Evolutionary conservation across 2,888 invertebrate genomes (phyloP).

Genomic region (Parascotia fuliginaria): DNA sequence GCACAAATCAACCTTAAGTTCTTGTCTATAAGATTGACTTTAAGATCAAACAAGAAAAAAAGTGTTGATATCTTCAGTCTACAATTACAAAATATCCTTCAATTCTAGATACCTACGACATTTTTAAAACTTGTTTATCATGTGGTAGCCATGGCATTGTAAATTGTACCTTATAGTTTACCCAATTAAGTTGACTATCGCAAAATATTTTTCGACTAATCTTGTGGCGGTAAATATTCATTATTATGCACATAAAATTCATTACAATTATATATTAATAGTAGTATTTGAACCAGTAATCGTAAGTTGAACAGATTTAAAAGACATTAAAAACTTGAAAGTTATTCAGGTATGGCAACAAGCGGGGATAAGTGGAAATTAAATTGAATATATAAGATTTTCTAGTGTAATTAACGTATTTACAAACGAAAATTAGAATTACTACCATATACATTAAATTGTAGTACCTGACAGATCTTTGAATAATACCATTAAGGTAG

Average conservation of each 20-base stretch:
- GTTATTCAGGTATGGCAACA: too few species aligned
- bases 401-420: constrained; percentile 13
- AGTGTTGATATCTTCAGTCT: too few species aligned
- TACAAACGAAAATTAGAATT: constrained; percentile 12
- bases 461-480: not conserved
- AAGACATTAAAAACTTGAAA: constrained; percentile 2
- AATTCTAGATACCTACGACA: too few species aligned
- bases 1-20: too few species aligned
- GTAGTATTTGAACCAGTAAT: constrained; percentile 3
- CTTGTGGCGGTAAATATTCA: not conserved
- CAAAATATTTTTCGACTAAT: not conserved
- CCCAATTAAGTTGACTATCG: too few species aligned
- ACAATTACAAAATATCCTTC: too few species aligned
- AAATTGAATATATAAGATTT: constrained; percentile 13
- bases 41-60: too few species aligned
- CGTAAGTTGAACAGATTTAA: constrained; percentile 4
- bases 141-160: too few species aligned
- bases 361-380: too few species aligned
- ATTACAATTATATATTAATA: constrained; percentile 1
- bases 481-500: not conserved
- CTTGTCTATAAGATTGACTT: too few species aligned
- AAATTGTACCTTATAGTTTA: too few species aligned
- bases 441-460: not conserved
- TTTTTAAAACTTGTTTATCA: too few species aligned
- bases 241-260: not conserved